Evolutionary conservation across 2,888 invertebrate genomes (phyloP).

Genomic region (Xanthorhoe spadicearia): DNA sequence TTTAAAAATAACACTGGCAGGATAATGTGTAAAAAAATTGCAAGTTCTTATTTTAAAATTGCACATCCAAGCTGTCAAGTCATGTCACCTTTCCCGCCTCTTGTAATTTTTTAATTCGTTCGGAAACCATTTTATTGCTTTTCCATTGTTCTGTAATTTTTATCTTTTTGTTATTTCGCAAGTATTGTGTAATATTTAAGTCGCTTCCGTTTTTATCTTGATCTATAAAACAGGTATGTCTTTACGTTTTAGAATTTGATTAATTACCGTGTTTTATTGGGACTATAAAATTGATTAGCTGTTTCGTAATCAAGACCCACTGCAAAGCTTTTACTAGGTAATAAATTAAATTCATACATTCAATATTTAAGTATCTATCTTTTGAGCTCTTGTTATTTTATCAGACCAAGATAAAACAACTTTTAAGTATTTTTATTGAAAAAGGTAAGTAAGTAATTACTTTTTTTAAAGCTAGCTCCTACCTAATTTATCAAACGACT

Average conservation of each 20-base stretch:
- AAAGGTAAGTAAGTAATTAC: too few relatives aligned
- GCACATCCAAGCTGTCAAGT: constrained; percentile 32
- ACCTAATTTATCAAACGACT: too few relatives aligned
- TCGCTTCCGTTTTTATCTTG: constrained; percentile 28
- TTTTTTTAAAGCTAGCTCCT: too few relatives aligned
- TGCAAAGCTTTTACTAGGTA: not conserved
- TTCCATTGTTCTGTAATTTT: constrained; percentile 29
- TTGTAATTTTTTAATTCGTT: constrained; percentile 28
- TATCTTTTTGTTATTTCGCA: constrained; percentile 23
- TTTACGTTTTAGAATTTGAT: constrained; percentile 23
- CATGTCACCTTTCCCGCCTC: constrained; percentile 29
- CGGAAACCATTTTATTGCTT: constrained; percentile 30
- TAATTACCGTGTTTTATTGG: constrained; percentile 20
- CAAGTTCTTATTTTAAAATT: constrained; percentile 35
- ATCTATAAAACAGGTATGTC: constrained; percentile 16
- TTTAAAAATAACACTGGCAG: not conserved
- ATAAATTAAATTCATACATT: not conserved
- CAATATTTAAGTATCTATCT: not conserved
- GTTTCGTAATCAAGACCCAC: not conserved
- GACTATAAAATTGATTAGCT: constrained; percentile 15
- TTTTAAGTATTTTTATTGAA: too few relatives aligned
- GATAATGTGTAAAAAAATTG: constrained; percentile 8
- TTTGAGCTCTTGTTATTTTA: too few relatives aligned
- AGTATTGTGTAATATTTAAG: constrained; percentile 33
- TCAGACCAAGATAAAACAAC: too few relatives aligned